Conservation (phyloP, 1,140 invertebrate species). For the Holotrichia oblita region DNA sequence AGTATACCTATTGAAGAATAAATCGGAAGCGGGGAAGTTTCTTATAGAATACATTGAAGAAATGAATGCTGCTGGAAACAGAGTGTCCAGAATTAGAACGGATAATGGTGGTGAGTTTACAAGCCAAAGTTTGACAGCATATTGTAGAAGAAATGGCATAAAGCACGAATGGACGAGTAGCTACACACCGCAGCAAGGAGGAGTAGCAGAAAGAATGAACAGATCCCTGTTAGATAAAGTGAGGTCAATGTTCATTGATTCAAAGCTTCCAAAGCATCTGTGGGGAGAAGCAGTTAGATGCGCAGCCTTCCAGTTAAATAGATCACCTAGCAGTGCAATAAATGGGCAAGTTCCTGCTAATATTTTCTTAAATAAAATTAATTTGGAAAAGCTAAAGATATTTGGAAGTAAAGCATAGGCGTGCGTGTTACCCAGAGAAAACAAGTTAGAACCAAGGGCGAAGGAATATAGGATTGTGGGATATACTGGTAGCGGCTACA, state of each 20-base stretch:
- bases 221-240: conserved; percentile 45
- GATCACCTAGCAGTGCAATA: conserved; percentile 40
- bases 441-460: conserved; percentile 41
- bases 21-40: too few species aligned
- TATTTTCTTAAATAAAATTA: background rate
- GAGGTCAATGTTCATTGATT: conserved; percentile 48
- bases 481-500: conserved; percentile 51
- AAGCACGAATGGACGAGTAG: too few species aligned
- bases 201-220: conserved; percentile 46
- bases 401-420: conserved; percentile 41
- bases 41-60: too few species aligned
- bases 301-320: conserved; percentile 52
- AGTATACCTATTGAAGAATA: too few species aligned
- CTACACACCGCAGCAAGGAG: too few species aligned
- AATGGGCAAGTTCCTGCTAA: background rate
- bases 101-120: too few species aligned
- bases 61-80: too few species aligned
- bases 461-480: conserved; percentile 46
- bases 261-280: conserved; percentile 47
- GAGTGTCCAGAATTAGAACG: too few species aligned
- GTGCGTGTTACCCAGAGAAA: conserved; percentile 37
- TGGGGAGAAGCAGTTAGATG: conserved; percentile 54
- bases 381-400: conserved; percentile 34
- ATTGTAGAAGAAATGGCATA: too few species aligned
- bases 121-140: too few species aligned